Evolutionary conservation across 2,113 vertebrate genomes (phyloP), one percentile per base, ranked within the genome.

Genomic region (Campylomormyrus tamandua): DNA sequence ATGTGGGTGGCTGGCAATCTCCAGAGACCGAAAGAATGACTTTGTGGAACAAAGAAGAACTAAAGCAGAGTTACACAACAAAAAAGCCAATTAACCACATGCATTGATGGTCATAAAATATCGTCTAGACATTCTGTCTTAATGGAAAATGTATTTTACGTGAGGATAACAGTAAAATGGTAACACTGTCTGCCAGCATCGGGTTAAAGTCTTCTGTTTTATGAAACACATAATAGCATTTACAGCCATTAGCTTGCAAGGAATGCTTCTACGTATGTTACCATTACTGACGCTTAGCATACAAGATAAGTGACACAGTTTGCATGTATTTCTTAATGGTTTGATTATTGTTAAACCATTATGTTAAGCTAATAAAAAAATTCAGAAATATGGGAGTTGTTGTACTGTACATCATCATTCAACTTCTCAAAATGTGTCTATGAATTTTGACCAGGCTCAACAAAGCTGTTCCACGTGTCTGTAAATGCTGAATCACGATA

Each of bases 81-180:
- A 96, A 96, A 94, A 83, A 62, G 90, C 92, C 93, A 95, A 96
- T 96, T 94, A 96, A 94, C 94, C 93, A 93, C 93, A 94, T 91
- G 92, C 92, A 93, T 95, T 96, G 94, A 95, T 93, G 93, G 95
- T 93, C 93, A 94, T 95, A 95, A 95, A 95, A 96, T 94, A 95
- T 93, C 90, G 95, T 96, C 96, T 96, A 96, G 95, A 96, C 96
- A 90, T 92, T 92, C 87, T 93, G 91, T 92, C 92, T 94, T 93
- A 95, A 95, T 93, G 92, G 92, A 95, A 93, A 94, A 93, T 92
- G 90, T 91, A 89, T 94, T 96, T 95, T 95, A 95, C 90, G 91
- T 93, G 92, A 93, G 89, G 11, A 89, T 94, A 93, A 94, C 91
- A 89, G 83, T 92, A 92, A 92, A 92, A 91, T 31, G 89, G 89